Evolutionary conservation across 2,113 vertebrate genomes (phyloP).

Genomic region (Calypte anna): DNA sequence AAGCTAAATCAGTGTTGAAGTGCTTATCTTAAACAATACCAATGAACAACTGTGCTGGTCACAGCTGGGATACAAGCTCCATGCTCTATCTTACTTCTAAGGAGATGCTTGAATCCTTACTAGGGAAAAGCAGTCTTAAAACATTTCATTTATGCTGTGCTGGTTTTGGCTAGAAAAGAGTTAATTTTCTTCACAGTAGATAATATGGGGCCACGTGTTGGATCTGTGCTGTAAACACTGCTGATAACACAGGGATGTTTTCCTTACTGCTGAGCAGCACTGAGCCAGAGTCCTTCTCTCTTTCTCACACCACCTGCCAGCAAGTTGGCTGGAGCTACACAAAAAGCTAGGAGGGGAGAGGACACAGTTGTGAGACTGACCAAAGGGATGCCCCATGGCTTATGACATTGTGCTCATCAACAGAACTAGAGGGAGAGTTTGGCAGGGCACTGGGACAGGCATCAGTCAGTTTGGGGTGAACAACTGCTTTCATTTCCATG

Average conservation of each 20-base stretch:
- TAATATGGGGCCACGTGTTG: not conserved
- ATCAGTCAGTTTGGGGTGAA: accelerated
- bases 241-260: not conserved
- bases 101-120: not conserved
- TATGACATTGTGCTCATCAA: not conserved
- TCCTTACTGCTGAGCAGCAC: not conserved
- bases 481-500: not conserved
- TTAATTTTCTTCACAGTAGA: not conserved
- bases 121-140: not conserved
- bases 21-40: not conserved
- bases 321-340: accelerated
- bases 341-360: not conserved
- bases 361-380: not conserved
- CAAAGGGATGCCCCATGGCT: not conserved
- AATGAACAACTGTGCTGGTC: not conserved
- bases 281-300: not conserved
- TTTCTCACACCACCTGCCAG: too few species aligned
- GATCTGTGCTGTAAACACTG: not conserved
- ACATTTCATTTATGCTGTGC: not conserved
- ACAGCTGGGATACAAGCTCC: not conserved
- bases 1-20: not conserved
- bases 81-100: not conserved
- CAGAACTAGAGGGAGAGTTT: not conserved
- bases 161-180: not conserved
- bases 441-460: accelerated